A percentile compares a stretch with the other conserved stretches of the same genome.
Conservation (phyloP, 1,140 invertebrate genomes). For the Neodiprion fabricii region DNA sequence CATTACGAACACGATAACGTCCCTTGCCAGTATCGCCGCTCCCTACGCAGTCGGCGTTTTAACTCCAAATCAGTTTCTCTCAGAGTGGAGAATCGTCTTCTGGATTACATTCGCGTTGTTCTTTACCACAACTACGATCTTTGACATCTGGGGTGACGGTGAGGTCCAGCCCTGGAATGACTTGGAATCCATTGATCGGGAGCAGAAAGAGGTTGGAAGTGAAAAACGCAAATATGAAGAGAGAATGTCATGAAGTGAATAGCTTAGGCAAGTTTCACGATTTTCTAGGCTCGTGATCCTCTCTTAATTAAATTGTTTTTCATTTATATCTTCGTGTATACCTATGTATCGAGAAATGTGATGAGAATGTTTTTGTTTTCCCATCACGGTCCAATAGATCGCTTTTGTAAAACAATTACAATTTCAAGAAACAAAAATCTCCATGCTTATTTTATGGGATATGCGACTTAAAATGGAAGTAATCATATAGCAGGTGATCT, state of each 20-base stretch:
- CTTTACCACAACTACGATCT: conserved; percentile 57
- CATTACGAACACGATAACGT: conserved; percentile 63
- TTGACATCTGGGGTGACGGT: conserved; percentile 48
- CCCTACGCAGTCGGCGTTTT: conserved; percentile 60
- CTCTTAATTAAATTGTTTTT: background rate
- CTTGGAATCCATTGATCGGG: background rate
- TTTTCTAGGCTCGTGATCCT: background rate
- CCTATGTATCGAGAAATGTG: background rate
- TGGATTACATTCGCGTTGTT: conserved; percentile 61
- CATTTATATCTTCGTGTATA: background rate
- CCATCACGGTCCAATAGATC: too few species aligned
- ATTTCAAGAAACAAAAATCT: too few species aligned
- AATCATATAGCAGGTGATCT: too few species aligned
- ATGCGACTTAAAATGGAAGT: too few species aligned
- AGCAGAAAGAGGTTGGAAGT: conserved; percentile 10
- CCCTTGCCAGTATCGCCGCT: conserved; percentile 62
- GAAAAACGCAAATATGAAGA: background rate
- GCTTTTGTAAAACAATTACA: too few species aligned
- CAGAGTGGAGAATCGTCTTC: conserved; percentile 66
- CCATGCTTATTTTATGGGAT: too few species aligned
- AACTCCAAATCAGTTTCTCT: conserved; percentile 39
- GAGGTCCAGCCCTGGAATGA: conserved; percentile 48
- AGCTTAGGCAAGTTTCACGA: background rate
- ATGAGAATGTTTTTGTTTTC: too few species aligned
- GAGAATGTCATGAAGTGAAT: background rate